Base-by-base conservation (phyloP, 2,113 vertebrate species). In the Crotalus horridus region DNA sequence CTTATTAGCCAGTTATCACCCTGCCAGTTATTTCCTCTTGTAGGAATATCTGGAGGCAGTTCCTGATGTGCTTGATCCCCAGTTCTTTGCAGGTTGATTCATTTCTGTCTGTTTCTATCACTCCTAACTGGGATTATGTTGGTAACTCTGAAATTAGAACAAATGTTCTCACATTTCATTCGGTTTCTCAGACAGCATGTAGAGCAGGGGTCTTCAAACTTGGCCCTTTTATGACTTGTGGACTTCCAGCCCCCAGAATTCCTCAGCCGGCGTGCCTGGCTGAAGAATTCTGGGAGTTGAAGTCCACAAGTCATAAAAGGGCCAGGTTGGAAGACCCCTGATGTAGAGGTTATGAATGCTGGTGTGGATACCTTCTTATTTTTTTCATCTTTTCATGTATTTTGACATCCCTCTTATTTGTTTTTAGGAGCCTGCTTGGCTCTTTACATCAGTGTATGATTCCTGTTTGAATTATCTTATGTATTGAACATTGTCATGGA, bases 101-200 rank as follows among this genome's bases (percentile, higher is more conserved):
- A 51, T 92, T 94, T 12, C 29, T 92, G 59, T 0, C 61, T 43
- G 0, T 0, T 3, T 15, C 48, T 90, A 23, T 90, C 0, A 1
- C 55, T 91, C 92, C 91, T 91, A 0, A 0, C 56, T 33, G 26
- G 6, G 1, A 39, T 94, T 51, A 5, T 6, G 64, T 7, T 11
- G 20, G 61, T 91, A 74, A 61, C 46, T 61, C 13, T 54, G 23
- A 85, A 61, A 61, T n/a, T 39, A 29, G 81, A 21, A 12, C 2
- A 12, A 6, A 2, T 46, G 86, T 5, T 95, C 89, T 89, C 43
- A 58, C 24, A 94, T 95, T 90, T 69, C 85, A 89, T 69, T 58
- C 56, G 9, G 20, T 1, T 94, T 89, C 90, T 92, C 95, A 94
- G 93, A 95, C 95, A 95, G 93, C 43, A 85, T 87, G 85, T 59